Evolutionary conservation across 2,113 vertebrate species (phyloP), one percentile per base, ranked within the genome.

Genomic region (Tylochromis polylepis): DNA sequence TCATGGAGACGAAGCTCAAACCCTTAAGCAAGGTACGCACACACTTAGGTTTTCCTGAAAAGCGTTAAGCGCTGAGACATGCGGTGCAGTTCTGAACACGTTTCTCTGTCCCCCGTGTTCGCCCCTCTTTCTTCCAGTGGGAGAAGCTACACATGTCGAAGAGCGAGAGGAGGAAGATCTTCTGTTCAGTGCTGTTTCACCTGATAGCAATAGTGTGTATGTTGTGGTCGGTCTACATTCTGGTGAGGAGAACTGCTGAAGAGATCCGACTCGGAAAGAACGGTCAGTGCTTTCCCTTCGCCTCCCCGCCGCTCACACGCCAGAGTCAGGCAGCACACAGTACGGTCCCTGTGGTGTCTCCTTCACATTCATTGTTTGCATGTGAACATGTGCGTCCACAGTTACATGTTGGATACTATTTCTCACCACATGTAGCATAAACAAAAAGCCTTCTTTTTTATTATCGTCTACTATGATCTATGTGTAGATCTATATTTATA

Each of bases 1-100:
- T 99, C 77, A 99, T 99, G 99, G 98, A 99, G 96, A 98, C 97
- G 29, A 98, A 97, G 89, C 98, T 99, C 84, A 99, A 99, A 89
- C 98, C 99, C 8, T 94, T 99, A 24, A 95, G 97, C 79, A 99
- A 97, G 97, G 99, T 99, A 85, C 3, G 55, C 57, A 41, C 53
- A 2, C 51, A 3, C 36, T 18, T 34, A 15, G 15, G 2, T 8
- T 31, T 38, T 8, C 5, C 20, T 9, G 14, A 58, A 8, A 53
- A 51, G n/a, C n/a, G 11, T 2, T 22, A 8, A 57, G 14, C 0
- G 14, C 20, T 22, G 27, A 15, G 9, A 20, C n/a, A 2, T 5
- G 7, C 8, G 3, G 20, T 22, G n/a, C 12, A 36, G n/a, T 51
- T 83, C 65, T 58, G 12, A 82, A 43, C n/a, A 1, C 1, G 5